These are phyloP conservation scores for Colaptes auratus DNA, from an alignment of 2,113 vertebrate genomes.

Conservation along the genomic window DNA sequence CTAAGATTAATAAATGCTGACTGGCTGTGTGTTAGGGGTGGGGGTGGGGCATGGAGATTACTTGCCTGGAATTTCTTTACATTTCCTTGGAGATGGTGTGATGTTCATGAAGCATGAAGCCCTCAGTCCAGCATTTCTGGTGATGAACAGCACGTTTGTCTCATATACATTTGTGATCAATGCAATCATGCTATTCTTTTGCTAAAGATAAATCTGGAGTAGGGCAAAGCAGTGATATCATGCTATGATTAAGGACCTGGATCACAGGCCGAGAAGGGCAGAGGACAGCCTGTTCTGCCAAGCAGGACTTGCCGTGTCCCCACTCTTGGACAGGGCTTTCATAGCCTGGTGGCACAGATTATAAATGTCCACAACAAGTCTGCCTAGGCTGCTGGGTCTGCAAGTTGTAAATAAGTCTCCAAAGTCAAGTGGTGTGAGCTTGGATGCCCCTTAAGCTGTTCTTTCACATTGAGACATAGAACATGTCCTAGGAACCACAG, in stretches of 20 bases:
- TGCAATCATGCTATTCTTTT: neutral
- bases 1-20: neutral
- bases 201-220: neutral
- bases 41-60: neutral
- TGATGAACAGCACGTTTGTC: neutral
- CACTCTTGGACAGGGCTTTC: neutral
- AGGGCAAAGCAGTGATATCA: neutral
- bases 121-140: neutral
- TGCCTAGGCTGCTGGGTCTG: neutral
- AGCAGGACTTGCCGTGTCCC: neutral
- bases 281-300: neutral
- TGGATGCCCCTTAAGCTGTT: neutral
- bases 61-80: neutral
- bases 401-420: neutral
- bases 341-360: neutral
- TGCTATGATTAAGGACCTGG: neutral
- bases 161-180: fast-evolving
- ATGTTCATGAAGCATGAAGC: neutral
- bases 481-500: neutral
- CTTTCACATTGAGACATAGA: neutral
- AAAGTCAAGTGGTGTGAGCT: fast-evolving
- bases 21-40: neutral
- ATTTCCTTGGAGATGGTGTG: neutral
- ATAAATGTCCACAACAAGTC: neutral
- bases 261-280: neutral